Evolutionary conservation across 2,888 invertebrate species (phyloP).

Genomic region (Brachycybe producta): DNA sequence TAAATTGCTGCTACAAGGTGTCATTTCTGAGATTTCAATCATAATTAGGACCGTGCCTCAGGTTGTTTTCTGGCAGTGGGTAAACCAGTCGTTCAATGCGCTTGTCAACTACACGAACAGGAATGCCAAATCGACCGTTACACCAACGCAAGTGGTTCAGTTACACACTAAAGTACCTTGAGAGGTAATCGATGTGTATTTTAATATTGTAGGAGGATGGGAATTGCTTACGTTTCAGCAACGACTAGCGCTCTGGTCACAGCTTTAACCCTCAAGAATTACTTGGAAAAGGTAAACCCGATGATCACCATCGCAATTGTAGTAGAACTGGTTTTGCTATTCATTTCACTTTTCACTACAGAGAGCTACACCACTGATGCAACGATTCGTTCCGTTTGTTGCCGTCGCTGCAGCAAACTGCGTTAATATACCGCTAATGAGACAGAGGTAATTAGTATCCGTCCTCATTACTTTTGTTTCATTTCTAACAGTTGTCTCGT

Average conservation of each 20-base stretch:
- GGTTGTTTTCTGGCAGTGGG: conserved; percentile 89
- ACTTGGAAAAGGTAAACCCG: conserved; percentile 49
- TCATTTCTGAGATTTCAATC: too few relatives aligned
- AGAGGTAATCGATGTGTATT: background rate
- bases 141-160: conserved; percentile 21
- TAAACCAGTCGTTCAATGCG: conserved; percentile 89
- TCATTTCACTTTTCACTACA: too few relatives aligned
- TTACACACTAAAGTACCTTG: background rate
- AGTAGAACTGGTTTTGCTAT: too few relatives aligned
- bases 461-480: background rate
- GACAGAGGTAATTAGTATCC: conserved; percentile 54
- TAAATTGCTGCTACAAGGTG: too few relatives aligned
- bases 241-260: conserved; percentile 76
- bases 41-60: conserved; percentile 58
- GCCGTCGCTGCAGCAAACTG: conserved; percentile 84
- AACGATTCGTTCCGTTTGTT: conserved; percentile 67
- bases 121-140: conserved; percentile 39
- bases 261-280: conserved; percentile 71
- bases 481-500: conserved; percentile 4
- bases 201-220: conserved; percentile 39
- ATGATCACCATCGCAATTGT: too few relatives aligned
- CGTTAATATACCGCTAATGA: conserved; percentile 84
- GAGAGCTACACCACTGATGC: conserved; percentile 46
- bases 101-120: conserved; percentile 88
- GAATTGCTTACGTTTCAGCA: conserved; percentile 73